Conservation (phyloP, 2,797 vertebrate genomes). For the Coregonus suidteri region DNA sequence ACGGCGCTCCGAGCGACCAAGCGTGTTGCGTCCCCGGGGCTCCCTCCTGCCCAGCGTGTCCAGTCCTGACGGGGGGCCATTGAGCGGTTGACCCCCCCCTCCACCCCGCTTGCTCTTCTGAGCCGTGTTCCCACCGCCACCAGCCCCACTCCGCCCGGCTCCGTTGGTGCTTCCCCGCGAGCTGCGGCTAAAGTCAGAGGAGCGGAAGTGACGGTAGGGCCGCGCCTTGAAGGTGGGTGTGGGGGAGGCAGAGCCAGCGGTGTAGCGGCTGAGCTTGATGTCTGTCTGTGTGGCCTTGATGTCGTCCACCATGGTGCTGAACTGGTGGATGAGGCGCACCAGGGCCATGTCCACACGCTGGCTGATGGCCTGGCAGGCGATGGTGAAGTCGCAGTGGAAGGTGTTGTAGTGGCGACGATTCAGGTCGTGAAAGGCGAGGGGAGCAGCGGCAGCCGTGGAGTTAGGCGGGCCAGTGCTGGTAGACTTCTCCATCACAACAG, state of each 20-base stretch:
- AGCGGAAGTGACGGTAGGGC: slow-evolving; percentile 90
- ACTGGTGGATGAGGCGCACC: slow-evolving; percentile 97
- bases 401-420: slow-evolving; percentile 94
- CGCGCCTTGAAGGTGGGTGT: slow-evolving; percentile 95
- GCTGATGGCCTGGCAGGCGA: slow-evolving; percentile 96
- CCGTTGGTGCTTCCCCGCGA: slow-evolving; percentile 94
- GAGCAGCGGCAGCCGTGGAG: slow-evolving; percentile 54
- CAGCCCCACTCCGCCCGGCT: slow-evolving; percentile 77
- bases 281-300: slow-evolving; percentile 98
- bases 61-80: slow-evolving; percentile 67
- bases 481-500: slow-evolving; percentile 94
- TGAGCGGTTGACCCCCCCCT: slow-evolving; percentile 38
- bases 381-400: slow-evolving; percentile 97
- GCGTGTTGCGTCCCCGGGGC: slow-evolving; percentile 84
- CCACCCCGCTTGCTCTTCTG: slow-evolving; percentile 81
- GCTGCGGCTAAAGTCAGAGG: slow-evolving; percentile 95
- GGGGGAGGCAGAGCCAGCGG: slow-evolving; percentile 93
- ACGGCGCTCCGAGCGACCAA: slow-evolving; percentile 89
- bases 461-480: slow-evolving; percentile 61
- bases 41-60: slow-evolving; percentile 82
- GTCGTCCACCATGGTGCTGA: slow-evolving; percentile 98
- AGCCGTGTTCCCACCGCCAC: slow-evolving; percentile 37
- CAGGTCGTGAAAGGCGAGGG: slow-evolving; percentile 94
- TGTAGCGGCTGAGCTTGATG: slow-evolving; percentile 97
- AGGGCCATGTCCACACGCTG: slow-evolving; percentile 98